Base-by-base conservation (phyloP, 2,797 vertebrate species). In the Neosilurus mollespiculum region DNA sequence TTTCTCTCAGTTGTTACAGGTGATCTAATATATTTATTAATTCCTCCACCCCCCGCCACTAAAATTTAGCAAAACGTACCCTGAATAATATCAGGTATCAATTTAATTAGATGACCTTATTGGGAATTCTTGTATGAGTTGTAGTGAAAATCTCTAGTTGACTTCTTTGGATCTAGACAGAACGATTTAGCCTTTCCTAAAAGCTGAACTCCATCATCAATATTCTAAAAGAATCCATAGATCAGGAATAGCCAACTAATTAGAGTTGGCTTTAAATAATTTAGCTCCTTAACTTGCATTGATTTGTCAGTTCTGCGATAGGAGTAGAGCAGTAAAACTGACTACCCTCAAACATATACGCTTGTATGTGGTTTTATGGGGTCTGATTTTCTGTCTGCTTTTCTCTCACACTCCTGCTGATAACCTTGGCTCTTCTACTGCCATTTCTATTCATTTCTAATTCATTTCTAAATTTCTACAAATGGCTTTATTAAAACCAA, bases 281-380 rank as follows among this genome's bases (percentile, higher is more conserved):
- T 99, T 96, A 99, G 97, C 96, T 97, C 97, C 94, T 97, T 98
- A 98, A 98, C 97, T 97, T 96, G 95, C 96, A 99, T 99, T 96
- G 98, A 99, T 99, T 96, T 93, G 95, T 95, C 95, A 97, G 96
- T 98, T 97, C 95, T 94, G 96, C 95, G 94, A 95, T 94, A 95
- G 91, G 94, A 96, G 88, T 94, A 94, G 94, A 96, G 95, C 96
- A 96, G 96, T 96, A 97, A 97, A 98, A 98, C 97, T 97, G 97
- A 99, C 96, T 96, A 95, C 94, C 91, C 94, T 96, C 93, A 94
- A 94, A 94, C 92, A 94, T 93, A 94, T 93, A 92, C 91, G 93
- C 91, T 91, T 86, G 88, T 93, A 91, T 89, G 89, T 91, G 89
- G 90, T 87, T 94, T 94, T 94, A 93, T 92, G 88, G 91, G 70